Percentiles rank a stretch among this genome's conserved stretches.
These are phyloP conservation scores for Fistularia tabacaria DNA, from an alignment of 2,797 vertebrate species.

Conservation along the genomic window DNA sequence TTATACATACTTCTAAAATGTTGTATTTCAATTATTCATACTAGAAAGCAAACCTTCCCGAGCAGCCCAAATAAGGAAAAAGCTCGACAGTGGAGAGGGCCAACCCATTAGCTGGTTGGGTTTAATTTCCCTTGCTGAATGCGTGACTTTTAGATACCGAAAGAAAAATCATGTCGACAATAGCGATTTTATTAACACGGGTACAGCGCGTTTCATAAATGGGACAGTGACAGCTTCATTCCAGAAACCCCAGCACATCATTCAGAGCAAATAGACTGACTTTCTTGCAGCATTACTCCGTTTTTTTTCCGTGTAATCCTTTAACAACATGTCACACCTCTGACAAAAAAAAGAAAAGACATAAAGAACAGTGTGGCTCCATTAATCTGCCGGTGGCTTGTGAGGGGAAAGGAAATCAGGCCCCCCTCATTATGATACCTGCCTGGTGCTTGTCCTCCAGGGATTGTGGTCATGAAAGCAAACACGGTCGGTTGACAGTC, in stretches of 20 bases:
- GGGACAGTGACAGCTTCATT: too few species aligned
- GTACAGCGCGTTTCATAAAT: not conserved
- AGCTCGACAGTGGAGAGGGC: too few species aligned
- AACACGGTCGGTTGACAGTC: constrained; percentile 50
- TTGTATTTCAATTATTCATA: too few species aligned
- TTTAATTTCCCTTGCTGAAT: constrained; percentile 8
- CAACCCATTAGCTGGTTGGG: too few species aligned
- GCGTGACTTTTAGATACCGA: constrained; percentile 3
- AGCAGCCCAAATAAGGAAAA: too few species aligned
- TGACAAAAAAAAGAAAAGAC: constrained; percentile 1
- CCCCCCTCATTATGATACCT: constrained; percentile 31
- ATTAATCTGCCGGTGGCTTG: constrained; percentile 25
- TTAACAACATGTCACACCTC: too few species aligned
- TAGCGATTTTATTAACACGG: constrained; percentile 11
- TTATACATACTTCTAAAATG: too few species aligned
- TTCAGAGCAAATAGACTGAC: too few species aligned
- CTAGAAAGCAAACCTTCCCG: too few species aligned
- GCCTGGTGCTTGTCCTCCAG: constrained; percentile 31
- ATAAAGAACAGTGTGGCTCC: not conserved
- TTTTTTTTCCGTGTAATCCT: too few species aligned
- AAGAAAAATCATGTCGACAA: not conserved
- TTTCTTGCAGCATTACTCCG: too few species aligned
- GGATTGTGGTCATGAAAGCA: constrained; percentile 31
- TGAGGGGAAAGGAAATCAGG: constrained; percentile 10
- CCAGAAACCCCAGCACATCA: too few species aligned